These are phyloP conservation scores for Lepus townsendii DNA, from an alignment of 2,797 vertebrate genomes.

Conservation along the genomic window DNA sequence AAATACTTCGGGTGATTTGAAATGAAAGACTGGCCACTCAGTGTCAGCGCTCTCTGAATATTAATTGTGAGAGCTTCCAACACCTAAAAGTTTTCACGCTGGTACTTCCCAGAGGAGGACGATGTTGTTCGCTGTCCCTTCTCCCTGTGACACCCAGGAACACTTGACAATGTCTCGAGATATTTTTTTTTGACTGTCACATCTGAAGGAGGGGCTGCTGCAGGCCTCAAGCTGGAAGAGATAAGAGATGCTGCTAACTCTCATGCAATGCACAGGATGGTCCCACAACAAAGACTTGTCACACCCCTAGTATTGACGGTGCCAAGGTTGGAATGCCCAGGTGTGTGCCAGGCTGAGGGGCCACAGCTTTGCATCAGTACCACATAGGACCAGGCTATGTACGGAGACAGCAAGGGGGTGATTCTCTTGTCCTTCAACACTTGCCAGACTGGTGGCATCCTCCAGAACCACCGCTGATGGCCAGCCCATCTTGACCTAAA, in stretches of 20 bases:
- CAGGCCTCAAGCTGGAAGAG: neutral
- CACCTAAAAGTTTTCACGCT: neutral
- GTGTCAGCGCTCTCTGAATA: neutral
- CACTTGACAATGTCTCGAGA: neutral
- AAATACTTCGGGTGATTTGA: neutral
- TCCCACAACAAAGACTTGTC: neutral
- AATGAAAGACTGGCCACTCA: neutral
- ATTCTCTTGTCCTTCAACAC: accelerated
- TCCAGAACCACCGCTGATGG: neutral
- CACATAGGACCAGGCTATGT: accelerated
- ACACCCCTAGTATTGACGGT: no score
- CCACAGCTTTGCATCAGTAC: neutral
- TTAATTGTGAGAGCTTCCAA: neutral
- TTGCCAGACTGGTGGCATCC: neutral
- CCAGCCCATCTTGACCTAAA: neutral
- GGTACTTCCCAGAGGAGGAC: neutral
- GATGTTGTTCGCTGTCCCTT: neutral
- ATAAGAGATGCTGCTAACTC: neutral
- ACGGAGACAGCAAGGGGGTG: neutral
- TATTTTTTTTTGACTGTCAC: neutral
- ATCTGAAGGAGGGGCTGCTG: neutral
- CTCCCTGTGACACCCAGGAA: neutral
- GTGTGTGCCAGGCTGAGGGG: no score
- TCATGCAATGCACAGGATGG: neutral
- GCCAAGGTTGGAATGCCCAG: neutral